Evolutionary conservation across 2,113 vertebrate genomes (phyloP), one percentile per base, ranked within the genome.

Genomic region (Noturus placidus): DNA sequence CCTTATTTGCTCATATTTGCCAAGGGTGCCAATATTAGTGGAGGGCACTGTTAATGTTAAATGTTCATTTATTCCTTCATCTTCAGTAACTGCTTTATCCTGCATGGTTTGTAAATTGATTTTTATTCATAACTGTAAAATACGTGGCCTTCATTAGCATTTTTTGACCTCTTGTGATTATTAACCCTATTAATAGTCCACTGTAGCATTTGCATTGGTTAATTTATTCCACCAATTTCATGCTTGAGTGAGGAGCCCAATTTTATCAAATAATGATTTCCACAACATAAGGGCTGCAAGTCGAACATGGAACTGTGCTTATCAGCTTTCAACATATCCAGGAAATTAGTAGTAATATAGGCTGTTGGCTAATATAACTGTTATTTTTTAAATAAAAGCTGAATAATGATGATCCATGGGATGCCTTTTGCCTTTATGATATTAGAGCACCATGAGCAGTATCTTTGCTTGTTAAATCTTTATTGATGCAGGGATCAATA

Each of bases 201-300:
- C 35, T 56, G n/a, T 35, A 80, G n/a, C 20, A 19, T 80, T 22
- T 82, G 56, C 79, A 61, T 15, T 82, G 79, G 33, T 27, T 84
- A 54, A 72, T 72, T 25, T 84, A 72, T 72, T 84, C 56, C 13
- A 17, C 56, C 67, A 84, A 72, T 72, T 84, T 74, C 46, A 74
- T 6, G 11, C 46, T 72, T 74, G 67, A 74, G 33, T 74, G 67
- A 30, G 33, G 52, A 84, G 67, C 46, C 78, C 27, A 56, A n/a
- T 54, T 79, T n/a, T 56, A 83, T 83, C 61, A 83, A 67, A 50
- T 52, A 65, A 83, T 83, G 33, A 81, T 81, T 20, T 81, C 17
- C 54, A 59, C 19, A 35, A 33, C 42, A 50, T 52, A 52, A 69
- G 42, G 46, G 56, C 67, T 30, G 59, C 38, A 69, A 20, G 5